Evolutionary conservation across 2,113 vertebrate species (phyloP).

Genomic region (Nesoenas mayeri): DNA sequence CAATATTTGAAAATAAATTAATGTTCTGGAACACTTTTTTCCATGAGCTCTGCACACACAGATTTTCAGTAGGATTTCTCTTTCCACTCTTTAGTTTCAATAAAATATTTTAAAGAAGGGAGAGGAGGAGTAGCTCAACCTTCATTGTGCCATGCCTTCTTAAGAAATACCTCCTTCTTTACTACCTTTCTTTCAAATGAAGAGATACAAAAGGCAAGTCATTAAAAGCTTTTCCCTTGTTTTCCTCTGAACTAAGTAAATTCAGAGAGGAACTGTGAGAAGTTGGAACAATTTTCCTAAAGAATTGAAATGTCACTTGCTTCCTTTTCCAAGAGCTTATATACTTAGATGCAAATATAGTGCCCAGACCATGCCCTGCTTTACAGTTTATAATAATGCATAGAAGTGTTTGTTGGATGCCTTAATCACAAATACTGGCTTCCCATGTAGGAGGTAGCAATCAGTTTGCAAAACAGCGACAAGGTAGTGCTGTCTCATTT

Average conservation of each 20-base stretch:
- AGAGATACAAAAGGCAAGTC: neutral
- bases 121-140: neutral
- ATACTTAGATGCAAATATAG: neutral
- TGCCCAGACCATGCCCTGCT: neutral
- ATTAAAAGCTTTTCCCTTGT: neutral
- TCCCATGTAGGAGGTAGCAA: neutral
- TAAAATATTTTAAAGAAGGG: neutral
- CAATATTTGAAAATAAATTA: conserved; percentile 29
- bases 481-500: neutral
- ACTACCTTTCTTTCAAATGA: neutral
- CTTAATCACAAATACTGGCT: neutral
- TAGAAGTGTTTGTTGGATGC: neutral
- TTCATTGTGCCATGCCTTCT: neutral
- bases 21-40: conserved; percentile 35
- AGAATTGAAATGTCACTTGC: neutral
- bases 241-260: neutral
- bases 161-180: neutral
- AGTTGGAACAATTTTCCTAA: neutral
- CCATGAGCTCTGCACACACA: neutral
- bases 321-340: neutral
- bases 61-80: neutral
- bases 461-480: neutral
- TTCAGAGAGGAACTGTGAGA: neutral
- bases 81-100: neutral
- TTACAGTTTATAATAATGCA: neutral